Evolutionary conservation across 2,888 invertebrate species (phyloP), one percentile per base, ranked within the genome.

Genomic region (Silvanus unidentatus): DNA sequence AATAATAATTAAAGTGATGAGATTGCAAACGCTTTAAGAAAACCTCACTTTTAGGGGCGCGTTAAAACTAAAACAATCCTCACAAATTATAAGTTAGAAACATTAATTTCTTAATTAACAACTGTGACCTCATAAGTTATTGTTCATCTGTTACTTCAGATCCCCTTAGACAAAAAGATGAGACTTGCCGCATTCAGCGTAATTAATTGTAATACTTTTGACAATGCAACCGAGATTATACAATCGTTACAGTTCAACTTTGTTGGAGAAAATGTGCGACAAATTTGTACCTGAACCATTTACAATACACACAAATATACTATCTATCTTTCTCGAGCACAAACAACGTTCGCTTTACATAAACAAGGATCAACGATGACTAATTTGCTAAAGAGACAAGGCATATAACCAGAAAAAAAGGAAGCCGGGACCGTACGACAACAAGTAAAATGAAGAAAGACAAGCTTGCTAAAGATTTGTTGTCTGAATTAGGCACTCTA

Each of bases 91-190:
- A 60, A 64, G 60, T 63, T 62, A 48, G 57, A 57, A 57, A 57
- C 65, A 66, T 64, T 65, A 68, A 69, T 70, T 70, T 66, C 69
- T 66, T 69, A 69, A 70, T 69, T 69, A 70, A 66, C 68, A 67
- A 68, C 66, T 68, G 66, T 62, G 65, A 66, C 65, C 65, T 66
- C 62, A 64, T 67, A 67, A 68, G 64, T 68, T 68, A 66, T 66
- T 66, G 66, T 65, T 66, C 66, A 65, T 67, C 65, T 68, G 66
- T 62, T 65, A 60, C 61, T 58, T 52, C 58, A 58, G 57, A 62
- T 58, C 55, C 43, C 49, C n/a, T n/a, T n/a, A 51, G 49, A 55
- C 55, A 62, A 62, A 61, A 59, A 61, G 58, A 59, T 56, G 55
- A 56, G 54, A 53, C 54, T 60, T 60, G 54, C 58, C 54, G 54